phyloP scores from a whole-genome alignment of 2,113 vertebrate species.

The Copsychus sechellarum region DNA sequence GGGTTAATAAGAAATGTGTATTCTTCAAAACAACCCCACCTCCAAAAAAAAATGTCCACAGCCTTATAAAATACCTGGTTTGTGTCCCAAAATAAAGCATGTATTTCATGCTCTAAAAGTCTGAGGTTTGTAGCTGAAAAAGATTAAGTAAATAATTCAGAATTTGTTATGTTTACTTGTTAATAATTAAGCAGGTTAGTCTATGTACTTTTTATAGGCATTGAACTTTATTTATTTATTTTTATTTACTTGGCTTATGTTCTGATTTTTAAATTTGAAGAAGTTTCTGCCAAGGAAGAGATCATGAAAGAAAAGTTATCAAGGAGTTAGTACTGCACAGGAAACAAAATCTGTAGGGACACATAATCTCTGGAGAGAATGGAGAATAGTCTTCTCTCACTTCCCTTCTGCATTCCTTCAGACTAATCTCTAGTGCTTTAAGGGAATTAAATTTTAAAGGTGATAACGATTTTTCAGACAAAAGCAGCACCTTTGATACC shows the following conservation, averaged over 20 bases:
- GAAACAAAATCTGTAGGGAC: background rate
- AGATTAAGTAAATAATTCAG: constrained; percentile 80
- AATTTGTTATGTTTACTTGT: constrained; percentile 78
- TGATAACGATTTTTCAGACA: background rate
- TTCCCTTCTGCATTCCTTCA: background rate
- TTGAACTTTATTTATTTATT: constrained; percentile 72
- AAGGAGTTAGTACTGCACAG: constrained; percentile 18
- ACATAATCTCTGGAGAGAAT: background rate
- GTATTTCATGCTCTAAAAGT: constrained; percentile 73
- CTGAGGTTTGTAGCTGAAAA: constrained; percentile 73
- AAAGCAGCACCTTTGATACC: background rate
- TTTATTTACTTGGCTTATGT: constrained; percentile 62
- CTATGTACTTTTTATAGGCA: constrained; percentile 74
- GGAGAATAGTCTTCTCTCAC: background rate
- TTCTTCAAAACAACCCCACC: background rate
- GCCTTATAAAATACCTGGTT: constrained; percentile 54
- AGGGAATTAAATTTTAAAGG: constrained; percentile 27
- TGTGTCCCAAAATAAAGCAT: constrained; percentile 60
- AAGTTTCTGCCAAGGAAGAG: constrained; percentile 12
- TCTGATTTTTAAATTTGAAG: constrained; percentile 69
- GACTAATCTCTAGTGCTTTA: background rate
- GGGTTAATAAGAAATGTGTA: constrained; percentile 38
- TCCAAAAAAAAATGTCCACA: background rate
- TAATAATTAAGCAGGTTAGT: constrained; percentile 80
- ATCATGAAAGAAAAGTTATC: constrained; percentile 24